These are phyloP conservation scores for Lutraria rhynchaena DNA, from an alignment of 1,140 invertebrate genomes.

Conservation along the genomic window DNA sequence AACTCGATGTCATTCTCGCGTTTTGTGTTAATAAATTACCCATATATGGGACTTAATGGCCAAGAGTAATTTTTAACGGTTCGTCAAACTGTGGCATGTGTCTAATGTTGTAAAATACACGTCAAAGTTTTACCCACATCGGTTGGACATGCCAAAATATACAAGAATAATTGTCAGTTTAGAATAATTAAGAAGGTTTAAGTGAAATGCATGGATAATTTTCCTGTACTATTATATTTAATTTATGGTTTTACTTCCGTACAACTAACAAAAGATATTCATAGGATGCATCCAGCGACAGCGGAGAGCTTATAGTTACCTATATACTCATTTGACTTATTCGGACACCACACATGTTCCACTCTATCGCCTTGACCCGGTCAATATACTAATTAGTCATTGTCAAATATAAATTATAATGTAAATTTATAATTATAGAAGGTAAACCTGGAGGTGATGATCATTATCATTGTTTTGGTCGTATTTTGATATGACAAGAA, in stretches of 20 bases:
- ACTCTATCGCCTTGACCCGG: slow-evolving; percentile 39
- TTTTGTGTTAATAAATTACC: slow-evolving; percentile 55
- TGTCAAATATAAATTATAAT: too few relatives aligned
- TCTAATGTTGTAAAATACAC: slow-evolving; percentile 14
- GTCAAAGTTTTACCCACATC: slow-evolving; percentile 27
- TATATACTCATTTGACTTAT: slow-evolving; percentile 16
- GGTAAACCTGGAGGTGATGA: too few relatives aligned
- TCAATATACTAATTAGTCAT: slow-evolving; percentile 24
- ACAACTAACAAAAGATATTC: slow-evolving; percentile 14
- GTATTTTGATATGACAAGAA: too few relatives aligned
- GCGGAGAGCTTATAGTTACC: too few relatives aligned
- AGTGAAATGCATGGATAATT: slow-evolving; percentile 36
- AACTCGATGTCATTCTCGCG: slow-evolving; percentile 41
- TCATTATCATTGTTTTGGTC: too few relatives aligned
- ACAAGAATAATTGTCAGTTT: slow-evolving; percentile 32
- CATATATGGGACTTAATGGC: slow-evolving; percentile 35
- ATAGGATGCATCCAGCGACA: background rate
- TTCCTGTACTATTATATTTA: slow-evolving; percentile 23
- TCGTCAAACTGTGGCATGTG: slow-evolving; percentile 53
- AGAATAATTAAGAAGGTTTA: slow-evolving; percentile 42
- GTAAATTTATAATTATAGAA: background rate
- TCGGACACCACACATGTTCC: slow-evolving; percentile 4
- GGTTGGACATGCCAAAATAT: slow-evolving; percentile 41
- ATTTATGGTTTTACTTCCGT: slow-evolving; percentile 48
- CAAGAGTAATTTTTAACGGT: slow-evolving; percentile 30